Conservation (phyloP, 2,797 vertebrate genomes). For the Sebastes steindachneri region DNA sequence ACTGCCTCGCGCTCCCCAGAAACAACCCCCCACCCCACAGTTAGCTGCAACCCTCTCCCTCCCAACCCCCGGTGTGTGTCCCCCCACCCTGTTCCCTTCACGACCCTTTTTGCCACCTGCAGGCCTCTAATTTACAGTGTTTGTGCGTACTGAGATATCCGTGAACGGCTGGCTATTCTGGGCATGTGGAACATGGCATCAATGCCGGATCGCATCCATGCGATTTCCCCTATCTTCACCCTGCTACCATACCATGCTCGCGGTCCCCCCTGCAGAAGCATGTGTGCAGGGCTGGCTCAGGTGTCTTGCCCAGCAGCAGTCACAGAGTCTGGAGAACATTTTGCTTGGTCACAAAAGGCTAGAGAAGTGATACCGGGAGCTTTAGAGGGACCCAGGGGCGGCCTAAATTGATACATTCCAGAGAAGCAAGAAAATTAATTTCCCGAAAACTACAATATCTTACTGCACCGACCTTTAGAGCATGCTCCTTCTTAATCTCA, state of each 20-base stretch:
- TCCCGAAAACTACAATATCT: background rate
- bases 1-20: conserved; percentile 52
- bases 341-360: conserved; percentile 53
- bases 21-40: conserved; percentile 39
- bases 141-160: conserved; percentile 76
- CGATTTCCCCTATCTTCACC: conserved; percentile 48
- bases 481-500: background rate
- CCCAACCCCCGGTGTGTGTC: background rate
- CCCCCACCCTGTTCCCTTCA: conserved; percentile 31
- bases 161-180: conserved; percentile 76
- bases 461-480: background rate
- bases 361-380: background rate
- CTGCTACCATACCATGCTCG: conserved; percentile 26
- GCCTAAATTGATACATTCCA: background rate
- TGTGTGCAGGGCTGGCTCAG: conserved; percentile 41
- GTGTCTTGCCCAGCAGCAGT: conserved; percentile 44
- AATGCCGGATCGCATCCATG: conserved; percentile 65
- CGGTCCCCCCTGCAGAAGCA: conserved; percentile 39
- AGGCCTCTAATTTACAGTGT: conserved; percentile 77
- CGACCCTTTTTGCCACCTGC: conserved; percentile 60
- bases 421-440: background rate
- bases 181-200: conserved; percentile 76
- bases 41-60: conserved; percentile 26
- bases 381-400: background rate
- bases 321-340: conserved; percentile 48